These are phyloP conservation scores for Drosophila ohnishii DNA, from an alignment of 1,140 invertebrate species.

Conservation along the genomic window DNA sequence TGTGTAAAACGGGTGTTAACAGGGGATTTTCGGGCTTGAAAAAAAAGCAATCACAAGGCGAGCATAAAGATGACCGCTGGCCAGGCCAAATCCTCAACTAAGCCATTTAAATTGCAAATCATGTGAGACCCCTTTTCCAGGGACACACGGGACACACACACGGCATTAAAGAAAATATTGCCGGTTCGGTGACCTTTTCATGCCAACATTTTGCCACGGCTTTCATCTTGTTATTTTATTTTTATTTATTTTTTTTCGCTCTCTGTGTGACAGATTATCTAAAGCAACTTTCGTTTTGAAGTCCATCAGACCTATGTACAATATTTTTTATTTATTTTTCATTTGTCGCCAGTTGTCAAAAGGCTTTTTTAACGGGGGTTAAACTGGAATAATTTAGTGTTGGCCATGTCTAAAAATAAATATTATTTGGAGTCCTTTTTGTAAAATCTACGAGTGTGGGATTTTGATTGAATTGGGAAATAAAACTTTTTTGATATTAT, in stretches of 20 bases:
- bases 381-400: slow-evolving; percentile 10
- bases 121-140: slow-evolving; percentile 40
- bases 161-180: slow-evolving; percentile 37
- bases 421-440: neutral
- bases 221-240: slow-evolving; percentile 23
- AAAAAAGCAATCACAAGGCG: slow-evolving; percentile 37
- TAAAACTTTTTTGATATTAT: neutral
- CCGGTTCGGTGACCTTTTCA: slow-evolving; percentile 52
- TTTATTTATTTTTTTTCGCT: slow-evolving; percentile 8
- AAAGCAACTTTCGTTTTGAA: slow-evolving; percentile 28
- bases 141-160: slow-evolving; percentile 8
- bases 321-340: slow-evolving; percentile 54
- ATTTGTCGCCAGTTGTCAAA: slow-evolving; percentile 41
- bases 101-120: slow-evolving; percentile 67
- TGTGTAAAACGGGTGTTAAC: slow-evolving; percentile 30
- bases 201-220: slow-evolving; percentile 46
- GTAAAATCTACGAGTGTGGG: neutral
- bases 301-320: slow-evolving; percentile 36
- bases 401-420: neutral
- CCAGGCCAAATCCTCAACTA: slow-evolving; percentile 43
- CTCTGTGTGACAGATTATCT: slow-evolving; percentile 56
- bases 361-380: slow-evolving; percentile 24
- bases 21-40: slow-evolving; percentile 23
- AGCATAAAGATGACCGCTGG: slow-evolving; percentile 34
- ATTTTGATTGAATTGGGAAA: neutral